These are phyloP conservation scores for Linepithema humile DNA, from an alignment of 1,140 invertebrate species.

Conservation along the genomic window DNA sequence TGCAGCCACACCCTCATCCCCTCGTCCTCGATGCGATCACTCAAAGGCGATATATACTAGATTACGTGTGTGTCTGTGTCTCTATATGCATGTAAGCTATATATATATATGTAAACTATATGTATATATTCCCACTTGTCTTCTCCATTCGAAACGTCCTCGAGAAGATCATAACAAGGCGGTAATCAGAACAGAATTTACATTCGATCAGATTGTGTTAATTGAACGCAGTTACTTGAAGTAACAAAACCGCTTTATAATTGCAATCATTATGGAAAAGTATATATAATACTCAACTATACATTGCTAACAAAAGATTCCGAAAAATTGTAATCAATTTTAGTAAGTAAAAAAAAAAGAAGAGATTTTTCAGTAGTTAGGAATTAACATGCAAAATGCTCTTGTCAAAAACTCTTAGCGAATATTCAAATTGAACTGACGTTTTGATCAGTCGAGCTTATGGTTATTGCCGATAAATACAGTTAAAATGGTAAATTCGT, in stretches of 20 bases:
- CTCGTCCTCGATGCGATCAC: not conserved
- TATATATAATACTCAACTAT: not conserved
- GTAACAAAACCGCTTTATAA: not conserved
- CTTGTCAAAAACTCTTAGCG: not conserved
- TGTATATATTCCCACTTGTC: not conserved
- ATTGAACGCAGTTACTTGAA: not conserved
- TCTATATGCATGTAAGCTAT: not conserved
- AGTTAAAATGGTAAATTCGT: not conserved
- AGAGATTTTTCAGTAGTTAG: constrained; percentile 12
- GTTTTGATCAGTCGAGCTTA: constrained; percentile 24
- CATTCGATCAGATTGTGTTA: not conserved
- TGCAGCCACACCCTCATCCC: constrained; percentile 1
- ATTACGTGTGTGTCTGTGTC: not conserved
- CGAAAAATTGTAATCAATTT: not conserved
- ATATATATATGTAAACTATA: not conserved
- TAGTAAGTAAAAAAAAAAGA: too few species aligned
- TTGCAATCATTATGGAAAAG: not conserved
- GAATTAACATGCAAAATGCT: not conserved
- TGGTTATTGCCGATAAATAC: constrained; percentile 15
- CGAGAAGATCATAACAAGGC: constrained; percentile 14
- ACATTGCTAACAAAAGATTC: not conserved
- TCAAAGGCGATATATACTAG: constrained; percentile 26
- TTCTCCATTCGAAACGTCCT: not conserved
- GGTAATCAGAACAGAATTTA: not conserved
- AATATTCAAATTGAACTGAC: constrained; percentile 23